Evolutionary conservation across 2,888 invertebrate genomes (phyloP).

Genomic region (Noctua comes): DNA sequence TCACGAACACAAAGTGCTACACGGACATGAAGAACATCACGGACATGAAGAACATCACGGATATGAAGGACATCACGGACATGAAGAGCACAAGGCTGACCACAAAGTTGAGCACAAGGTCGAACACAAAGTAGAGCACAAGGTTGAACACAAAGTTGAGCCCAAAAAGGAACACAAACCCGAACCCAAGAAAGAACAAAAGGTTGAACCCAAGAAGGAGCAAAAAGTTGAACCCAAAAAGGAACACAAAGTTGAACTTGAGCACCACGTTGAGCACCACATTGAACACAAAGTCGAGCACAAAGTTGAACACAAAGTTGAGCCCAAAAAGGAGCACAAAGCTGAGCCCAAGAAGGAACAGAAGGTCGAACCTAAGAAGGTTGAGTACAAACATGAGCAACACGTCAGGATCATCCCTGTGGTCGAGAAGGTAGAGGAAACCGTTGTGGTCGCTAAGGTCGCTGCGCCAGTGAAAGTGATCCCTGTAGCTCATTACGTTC

Average conservation of each 20-base stretch:
- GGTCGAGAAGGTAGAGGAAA: constrained; percentile 51
- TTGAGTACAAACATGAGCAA: constrained; percentile 48
- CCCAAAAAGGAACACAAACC: constrained; percentile 34
- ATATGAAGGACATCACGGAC: constrained; percentile 30
- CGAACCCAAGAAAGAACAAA: constrained; percentile 14
- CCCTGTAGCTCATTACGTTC: constrained; percentile 65
- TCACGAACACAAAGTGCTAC: constrained; percentile 41
- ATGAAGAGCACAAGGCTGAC: constrained; percentile 29
- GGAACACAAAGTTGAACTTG: constrained; percentile 33
- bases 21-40: constrained; percentile 39
- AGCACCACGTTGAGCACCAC: constrained; percentile 28
- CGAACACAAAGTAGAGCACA: neutral
- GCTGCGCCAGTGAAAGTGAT: constrained; percentile 55
- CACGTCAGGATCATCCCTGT: constrained; percentile 52
- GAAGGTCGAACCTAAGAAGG: constrained; percentile 43
- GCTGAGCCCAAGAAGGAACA: constrained; percentile 35
- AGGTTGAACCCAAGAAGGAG: constrained; percentile 27
- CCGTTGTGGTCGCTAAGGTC: constrained; percentile 44
- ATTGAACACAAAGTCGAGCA: constrained; percentile 31
- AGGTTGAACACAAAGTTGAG: constrained; percentile 30
- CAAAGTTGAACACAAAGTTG: constrained; percentile 22
- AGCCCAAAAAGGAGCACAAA: constrained; percentile 38
- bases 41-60: constrained; percentile 55
- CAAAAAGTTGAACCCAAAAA: constrained; percentile 30
- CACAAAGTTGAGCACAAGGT: neutral